Conservation (phyloP, 2,113 vertebrate genomes). For the Pseudorhombus dupliciocellatus region DNA sequence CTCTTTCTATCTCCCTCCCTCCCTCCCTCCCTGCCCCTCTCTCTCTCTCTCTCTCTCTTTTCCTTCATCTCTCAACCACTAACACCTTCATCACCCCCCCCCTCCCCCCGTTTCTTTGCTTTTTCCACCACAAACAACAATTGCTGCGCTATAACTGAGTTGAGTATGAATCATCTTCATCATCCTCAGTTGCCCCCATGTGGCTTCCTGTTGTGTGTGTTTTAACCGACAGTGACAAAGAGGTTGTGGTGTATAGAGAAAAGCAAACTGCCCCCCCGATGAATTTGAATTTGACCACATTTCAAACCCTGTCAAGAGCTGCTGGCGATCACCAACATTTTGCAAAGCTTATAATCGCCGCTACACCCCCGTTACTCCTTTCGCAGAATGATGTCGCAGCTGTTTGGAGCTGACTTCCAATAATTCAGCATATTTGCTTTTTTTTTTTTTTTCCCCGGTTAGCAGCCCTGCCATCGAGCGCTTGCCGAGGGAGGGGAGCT, state of each 20-base stretch:
- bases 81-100: not conserved
- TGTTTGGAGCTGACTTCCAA: constrained; percentile 44
- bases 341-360: not conserved
- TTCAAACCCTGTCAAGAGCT: not conserved
- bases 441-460: no score
- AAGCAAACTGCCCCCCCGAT: not conserved
- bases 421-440: constrained; percentile 52
- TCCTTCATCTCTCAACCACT: constrained; percentile 8
- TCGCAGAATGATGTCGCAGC: constrained; percentile 33
- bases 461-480: constrained; percentile 42
- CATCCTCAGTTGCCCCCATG: constrained; percentile 3
- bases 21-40: not conserved
- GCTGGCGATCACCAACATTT: not conserved
- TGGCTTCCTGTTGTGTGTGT: constrained; percentile 6
- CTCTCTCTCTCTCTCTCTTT: constrained; percentile 3
- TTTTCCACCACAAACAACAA: constrained; percentile 15
- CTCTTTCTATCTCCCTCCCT: not conserved
- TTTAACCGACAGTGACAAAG: not conserved
- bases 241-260: not conserved
- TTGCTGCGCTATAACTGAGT: constrained; percentile 14
- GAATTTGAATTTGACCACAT: not conserved
- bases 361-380: not conserved
- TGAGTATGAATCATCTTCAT: constrained; percentile 3
- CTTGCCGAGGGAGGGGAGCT: constrained; percentile 38
- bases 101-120: not conserved